phyloP scores from a whole-genome alignment of 2,797 vertebrate species.

The Muscicapa comitata region DNA sequence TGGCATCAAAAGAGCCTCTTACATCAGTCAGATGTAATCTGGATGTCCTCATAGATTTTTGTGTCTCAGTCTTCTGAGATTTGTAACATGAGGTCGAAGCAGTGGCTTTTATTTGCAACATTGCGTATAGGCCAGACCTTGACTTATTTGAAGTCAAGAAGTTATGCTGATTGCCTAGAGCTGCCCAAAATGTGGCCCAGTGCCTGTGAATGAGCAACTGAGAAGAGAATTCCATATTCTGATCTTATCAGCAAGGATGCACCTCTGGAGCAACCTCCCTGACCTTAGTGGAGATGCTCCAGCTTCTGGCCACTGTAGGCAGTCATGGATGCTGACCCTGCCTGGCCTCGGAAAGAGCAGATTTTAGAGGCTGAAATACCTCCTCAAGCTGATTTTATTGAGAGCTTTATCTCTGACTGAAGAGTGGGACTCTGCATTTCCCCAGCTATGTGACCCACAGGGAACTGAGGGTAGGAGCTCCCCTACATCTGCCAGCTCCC shows the following conservation, averaged over 20 bases:
- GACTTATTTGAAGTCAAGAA: neutral
- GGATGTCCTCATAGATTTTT: neutral
- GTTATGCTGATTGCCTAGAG: neutral
- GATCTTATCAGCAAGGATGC: neutral
- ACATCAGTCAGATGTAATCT: neutral
- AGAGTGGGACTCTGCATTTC: neutral
- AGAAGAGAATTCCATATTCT: neutral
- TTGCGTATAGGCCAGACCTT: neutral
- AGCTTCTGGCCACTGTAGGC: neutral
- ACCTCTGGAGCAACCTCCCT: neutral
- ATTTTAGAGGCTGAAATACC: neutral
- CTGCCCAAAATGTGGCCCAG: neutral
- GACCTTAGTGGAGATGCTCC: neutral
- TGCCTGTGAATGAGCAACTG: neutral
- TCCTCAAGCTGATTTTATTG: neutral
- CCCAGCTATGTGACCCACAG: neutral
- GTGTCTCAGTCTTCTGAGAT: neutral
- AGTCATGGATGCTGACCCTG: neutral
- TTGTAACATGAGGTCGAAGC: neutral
- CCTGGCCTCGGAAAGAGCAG: accelerated
- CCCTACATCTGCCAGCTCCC: neutral
- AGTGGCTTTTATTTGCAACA: neutral
- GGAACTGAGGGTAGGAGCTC: neutral
- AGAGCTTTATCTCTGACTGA: neutral
- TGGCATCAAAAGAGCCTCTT: neutral